Evolutionary conservation across 2,888 invertebrate species (phyloP).

Genomic region (Willowsia nigromaculata): DNA sequence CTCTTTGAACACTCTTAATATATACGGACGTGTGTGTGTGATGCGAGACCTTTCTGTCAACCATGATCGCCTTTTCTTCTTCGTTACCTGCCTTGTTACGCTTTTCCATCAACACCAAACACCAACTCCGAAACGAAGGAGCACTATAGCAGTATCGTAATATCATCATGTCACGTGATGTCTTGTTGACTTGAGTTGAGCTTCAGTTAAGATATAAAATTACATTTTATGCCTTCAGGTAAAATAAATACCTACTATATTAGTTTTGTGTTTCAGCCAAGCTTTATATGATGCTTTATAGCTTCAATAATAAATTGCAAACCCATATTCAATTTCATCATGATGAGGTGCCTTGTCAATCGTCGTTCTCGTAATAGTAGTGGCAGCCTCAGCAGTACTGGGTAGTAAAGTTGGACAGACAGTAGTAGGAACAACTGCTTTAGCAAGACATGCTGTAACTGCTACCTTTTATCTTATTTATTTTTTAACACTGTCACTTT

Average conservation of each 20-base stretch:
- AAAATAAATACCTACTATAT: not conserved
- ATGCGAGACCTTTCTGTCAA: not conserved
- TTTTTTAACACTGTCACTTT: not conserved
- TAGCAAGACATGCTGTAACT: not conserved
- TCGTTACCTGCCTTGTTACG: not conserved
- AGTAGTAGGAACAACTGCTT: not conserved
- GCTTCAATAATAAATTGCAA: conserved; percentile 22
- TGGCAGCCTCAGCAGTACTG: not conserved
- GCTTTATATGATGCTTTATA: not conserved
- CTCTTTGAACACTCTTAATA: no score
- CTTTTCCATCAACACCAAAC: not conserved
- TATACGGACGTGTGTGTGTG: not conserved
- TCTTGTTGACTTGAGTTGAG: not conserved
- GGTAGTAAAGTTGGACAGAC: no score
- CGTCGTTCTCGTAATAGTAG: not conserved
- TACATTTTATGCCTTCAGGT: conserved; percentile 23
- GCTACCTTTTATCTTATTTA: not conserved
- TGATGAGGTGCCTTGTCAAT: conserved; percentile 27
- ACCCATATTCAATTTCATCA: conserved; percentile 32
- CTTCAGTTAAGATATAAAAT: conserved; percentile 25
- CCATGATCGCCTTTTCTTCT: not conserved
- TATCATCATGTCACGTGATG: conserved; percentile 12
- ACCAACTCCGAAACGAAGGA: not conserved
- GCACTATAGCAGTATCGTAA: not conserved
- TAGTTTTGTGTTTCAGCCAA: not conserved